Evolutionary conservation across 2,113 vertebrate genomes (phyloP).

Genomic region (Sinosuthora webbiana): DNA sequence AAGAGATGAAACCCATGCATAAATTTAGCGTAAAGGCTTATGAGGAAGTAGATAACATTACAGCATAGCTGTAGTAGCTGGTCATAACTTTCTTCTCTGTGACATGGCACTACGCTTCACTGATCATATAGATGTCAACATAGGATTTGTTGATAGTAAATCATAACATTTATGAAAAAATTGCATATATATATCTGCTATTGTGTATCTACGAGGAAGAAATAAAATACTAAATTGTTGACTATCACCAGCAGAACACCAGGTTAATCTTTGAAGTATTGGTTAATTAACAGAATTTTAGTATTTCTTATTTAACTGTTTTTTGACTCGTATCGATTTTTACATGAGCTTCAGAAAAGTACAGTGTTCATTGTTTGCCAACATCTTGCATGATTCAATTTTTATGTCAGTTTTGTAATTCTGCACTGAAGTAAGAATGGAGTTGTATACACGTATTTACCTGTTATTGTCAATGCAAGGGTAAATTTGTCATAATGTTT

Average conservation of each 20-base stretch:
- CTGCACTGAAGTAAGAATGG: neutral
- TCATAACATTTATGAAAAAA: neutral
- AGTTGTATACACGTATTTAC: neutral
- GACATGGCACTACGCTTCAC: neutral
- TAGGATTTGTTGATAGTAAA: neutral
- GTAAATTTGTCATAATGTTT: neutral
- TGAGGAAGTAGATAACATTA: neutral
- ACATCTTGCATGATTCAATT: neutral
- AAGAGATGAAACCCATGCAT: neutral
- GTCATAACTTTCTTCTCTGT: neutral
- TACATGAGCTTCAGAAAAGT: neutral
- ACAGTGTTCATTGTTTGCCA: neutral
- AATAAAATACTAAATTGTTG: neutral
- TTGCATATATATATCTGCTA: neutral
- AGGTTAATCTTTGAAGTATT: neutral
- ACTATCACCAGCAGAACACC: neutral
- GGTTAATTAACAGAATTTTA: neutral
- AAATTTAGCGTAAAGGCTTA: neutral
- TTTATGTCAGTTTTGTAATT: neutral
- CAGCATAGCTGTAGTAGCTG: neutral
- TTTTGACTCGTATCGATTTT: neutral
- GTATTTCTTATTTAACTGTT: neutral
- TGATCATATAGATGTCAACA: neutral
- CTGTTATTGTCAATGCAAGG: neutral
- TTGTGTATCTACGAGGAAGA: neutral